Evolutionary conservation across 2,113 vertebrate genomes (phyloP).

Genomic region (Aepyceros melampus): DNA sequence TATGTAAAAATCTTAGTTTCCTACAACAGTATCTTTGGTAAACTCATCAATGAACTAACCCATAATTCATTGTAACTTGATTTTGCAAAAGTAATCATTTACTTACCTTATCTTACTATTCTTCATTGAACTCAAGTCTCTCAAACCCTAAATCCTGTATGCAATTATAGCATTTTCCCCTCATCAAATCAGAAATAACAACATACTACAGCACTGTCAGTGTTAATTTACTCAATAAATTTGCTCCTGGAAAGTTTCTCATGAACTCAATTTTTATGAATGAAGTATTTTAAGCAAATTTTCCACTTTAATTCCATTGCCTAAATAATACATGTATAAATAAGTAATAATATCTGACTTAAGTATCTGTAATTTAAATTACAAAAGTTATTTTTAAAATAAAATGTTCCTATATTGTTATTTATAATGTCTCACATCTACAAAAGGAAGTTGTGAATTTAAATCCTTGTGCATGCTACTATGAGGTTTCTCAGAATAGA

Average conservation of each 20-base stretch:
- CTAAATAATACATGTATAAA: neutral
- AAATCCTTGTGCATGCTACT: neutral
- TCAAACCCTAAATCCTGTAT: neutral
- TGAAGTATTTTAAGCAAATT: neutral
- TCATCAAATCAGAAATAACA: neutral
- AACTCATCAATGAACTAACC: neutral
- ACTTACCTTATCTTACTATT: neutral
- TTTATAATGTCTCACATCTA: neutral
- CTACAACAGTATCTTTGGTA: neutral
- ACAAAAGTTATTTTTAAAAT: neutral
- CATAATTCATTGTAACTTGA: neutral
- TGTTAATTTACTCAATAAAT: conserved; percentile 25
- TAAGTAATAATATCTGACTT: neutral
- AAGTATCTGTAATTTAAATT: neutral
- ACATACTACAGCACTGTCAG: neutral
- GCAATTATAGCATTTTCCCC: neutral
- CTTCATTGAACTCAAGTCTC: neutral
- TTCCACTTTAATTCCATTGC: neutral
- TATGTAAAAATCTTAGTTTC: neutral
- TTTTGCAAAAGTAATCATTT: conserved; percentile 12
- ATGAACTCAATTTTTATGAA: conserved; percentile 13
- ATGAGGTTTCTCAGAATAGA: conserved; percentile 42
- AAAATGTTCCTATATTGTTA: neutral
- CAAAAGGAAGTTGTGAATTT: neutral
- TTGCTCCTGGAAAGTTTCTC: neutral